phyloP scores from a whole-genome alignment of 2,113 vertebrate genomes.

The Microcebus griseorufus region DNA sequence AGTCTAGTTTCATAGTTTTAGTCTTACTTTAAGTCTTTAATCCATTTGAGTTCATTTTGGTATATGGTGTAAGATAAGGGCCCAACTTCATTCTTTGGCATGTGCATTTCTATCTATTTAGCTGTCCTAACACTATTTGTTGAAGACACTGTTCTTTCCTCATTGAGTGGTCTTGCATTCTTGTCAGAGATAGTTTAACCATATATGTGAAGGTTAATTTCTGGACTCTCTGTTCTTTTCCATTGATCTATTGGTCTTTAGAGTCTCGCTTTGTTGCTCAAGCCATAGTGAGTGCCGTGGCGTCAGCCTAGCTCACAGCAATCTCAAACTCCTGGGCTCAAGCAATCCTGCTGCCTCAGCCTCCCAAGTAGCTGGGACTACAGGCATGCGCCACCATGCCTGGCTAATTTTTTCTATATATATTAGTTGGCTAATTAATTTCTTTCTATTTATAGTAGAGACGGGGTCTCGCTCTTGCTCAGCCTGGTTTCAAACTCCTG shows the following conservation, averaged over 20 bases:
- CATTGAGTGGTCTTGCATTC: neutral
- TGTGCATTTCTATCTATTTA: neutral
- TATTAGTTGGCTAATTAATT: too few relatives aligned
- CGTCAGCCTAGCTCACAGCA: too few relatives aligned
- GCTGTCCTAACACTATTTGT: neutral
- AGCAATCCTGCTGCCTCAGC: too few relatives aligned
- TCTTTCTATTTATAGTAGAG: too few relatives aligned
- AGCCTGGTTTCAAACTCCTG: too few relatives aligned
- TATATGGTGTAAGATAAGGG: neutral
- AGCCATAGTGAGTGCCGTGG: too few relatives aligned
- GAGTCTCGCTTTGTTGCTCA: too few relatives aligned
- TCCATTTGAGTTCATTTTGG: neutral
- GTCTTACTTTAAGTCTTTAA: conserved; percentile 36
- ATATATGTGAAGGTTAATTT: neutral
- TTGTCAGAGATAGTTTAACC: neutral
- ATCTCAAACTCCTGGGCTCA: too few relatives aligned
- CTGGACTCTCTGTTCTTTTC: neutral
- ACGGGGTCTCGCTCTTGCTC: too few relatives aligned
- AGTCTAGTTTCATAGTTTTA: neutral
- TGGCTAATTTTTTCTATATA: too few relatives aligned
- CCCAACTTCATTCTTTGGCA: neutral
- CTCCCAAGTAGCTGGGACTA: too few relatives aligned
- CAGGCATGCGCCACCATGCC: too few relatives aligned
- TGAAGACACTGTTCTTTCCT: neutral
- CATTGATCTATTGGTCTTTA: neutral